Conservation (phyloP, 1,140 invertebrate species). For the Cherax quadricarinatus region DNA sequence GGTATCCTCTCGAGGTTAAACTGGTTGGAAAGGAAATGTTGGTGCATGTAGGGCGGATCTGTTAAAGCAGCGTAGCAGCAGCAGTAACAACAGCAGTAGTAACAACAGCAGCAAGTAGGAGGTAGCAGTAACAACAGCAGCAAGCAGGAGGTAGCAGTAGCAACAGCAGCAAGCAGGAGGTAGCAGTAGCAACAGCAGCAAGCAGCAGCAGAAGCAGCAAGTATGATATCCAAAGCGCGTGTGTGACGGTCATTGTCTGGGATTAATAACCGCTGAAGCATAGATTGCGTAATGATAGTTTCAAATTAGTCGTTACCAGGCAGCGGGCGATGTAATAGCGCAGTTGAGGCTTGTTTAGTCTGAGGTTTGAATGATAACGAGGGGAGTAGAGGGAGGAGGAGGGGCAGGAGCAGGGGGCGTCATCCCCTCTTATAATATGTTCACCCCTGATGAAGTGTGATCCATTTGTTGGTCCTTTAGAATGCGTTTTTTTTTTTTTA, state of each 20-base stretch:
- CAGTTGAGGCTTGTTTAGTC: constrained; percentile 31
- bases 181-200: too few species aligned
- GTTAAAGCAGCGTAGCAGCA: too few species aligned
- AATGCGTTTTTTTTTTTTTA: not conserved
- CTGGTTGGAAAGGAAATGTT: too few species aligned
- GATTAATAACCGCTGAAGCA: not conserved
- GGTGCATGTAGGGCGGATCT: too few species aligned
- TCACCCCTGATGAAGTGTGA: too few species aligned
- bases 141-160: too few species aligned
- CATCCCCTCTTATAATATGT: not conserved
- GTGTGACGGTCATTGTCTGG: not conserved
- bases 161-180: not conserved
- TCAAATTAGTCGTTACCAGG: constrained; percentile 29
- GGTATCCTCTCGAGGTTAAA: too few species aligned
- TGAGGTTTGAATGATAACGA: not conserved
- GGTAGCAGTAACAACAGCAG: too few species aligned
- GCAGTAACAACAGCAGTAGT: too few species aligned
- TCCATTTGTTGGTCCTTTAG: too few species aligned
- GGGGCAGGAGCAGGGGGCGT: not conserved
- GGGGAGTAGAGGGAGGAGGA: too few species aligned
- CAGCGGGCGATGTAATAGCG: constrained; percentile 10
- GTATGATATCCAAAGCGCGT: not conserved
- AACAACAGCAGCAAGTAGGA: not conserved
- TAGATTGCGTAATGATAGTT: constrained; percentile 44
- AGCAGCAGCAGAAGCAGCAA: not conserved